Evolutionary conservation across 2,797 vertebrate species (phyloP).

Genomic region (Tokudaia muenninki): DNA sequence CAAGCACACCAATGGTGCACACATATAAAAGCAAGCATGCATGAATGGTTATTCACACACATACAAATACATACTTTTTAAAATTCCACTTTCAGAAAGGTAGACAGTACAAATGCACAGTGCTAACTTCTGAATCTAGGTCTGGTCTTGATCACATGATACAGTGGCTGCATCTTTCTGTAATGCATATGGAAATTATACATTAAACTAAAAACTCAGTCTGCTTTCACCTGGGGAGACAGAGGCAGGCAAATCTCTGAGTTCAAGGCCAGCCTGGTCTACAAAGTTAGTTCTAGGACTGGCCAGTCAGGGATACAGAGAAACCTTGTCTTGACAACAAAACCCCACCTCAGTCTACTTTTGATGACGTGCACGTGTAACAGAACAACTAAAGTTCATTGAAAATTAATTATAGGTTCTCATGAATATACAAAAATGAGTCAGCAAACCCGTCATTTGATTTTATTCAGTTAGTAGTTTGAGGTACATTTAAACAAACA

Average conservation of each 20-base stretch:
- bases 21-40: not conserved
- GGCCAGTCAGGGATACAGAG: not conserved
- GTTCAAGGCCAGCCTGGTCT: not conserved
- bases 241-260: not conserved
- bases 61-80: not conserved
- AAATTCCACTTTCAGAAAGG: conserved; percentile 22
- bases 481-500: not conserved
- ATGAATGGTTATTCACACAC: not conserved
- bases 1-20: not conserved
- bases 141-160: not conserved
- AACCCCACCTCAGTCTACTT: not conserved
- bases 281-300: not conserved
- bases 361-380: not conserved
- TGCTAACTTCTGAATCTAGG: not conserved
- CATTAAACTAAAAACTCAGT: conserved; percentile 61
- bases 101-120: not conserved
- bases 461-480: not conserved
- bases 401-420: conserved; percentile 29
- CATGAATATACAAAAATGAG: conserved; percentile 8
- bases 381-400: not conserved
- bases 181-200: conserved; percentile 38
- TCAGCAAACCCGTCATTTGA: not conserved
- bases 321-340: not conserved
- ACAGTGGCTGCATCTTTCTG: conserved; percentile 2
- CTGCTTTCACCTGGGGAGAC: not conserved